Evolutionary conservation across 1,140 invertebrate genomes (phyloP), one percentile per base, ranked within the genome.

Genomic region (Solenopsis invicta): DNA sequence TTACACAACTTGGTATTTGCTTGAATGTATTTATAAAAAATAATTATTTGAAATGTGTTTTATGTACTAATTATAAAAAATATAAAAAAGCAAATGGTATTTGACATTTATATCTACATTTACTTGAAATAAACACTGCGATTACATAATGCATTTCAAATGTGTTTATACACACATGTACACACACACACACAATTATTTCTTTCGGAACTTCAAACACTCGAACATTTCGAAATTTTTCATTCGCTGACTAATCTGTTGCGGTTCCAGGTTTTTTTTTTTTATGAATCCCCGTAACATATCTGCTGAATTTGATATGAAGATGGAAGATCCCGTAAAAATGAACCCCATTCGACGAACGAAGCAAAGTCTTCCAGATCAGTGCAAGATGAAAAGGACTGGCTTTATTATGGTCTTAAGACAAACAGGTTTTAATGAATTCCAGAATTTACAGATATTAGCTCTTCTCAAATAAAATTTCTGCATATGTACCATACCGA

Each of bases 341-440:
- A 87, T 85, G 52, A 50, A 85, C 64, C 13, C 16, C 45, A 76
- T 59, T 87, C 69, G 24, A 54, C 21, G 52, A 24, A 54, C 52
- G 34, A 59, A 29, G 21, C 67, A 74, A 54, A 41, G 41, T 50
- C 62, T 67, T 76, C 61, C n/a, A 85, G 80, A 75, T 85, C 71
- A 41, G 54, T 71, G 81, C 62, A 61, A 12, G 24, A 66, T 45
- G 78, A 85, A 87, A 67, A 34, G 37, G 62, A 87, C 69, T 69
- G 50, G 24, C 62, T 76, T 85, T 85, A 76, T 87, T 61, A 37
- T 45, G 52, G n/a, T 76, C 45, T 85, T 69, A 52, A 69, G 66
- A 67, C 76, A 4, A 66, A 10, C 41, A 69, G 54, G 50, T 64
- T 54, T 59, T 29, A 21, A 10, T 13, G 4, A 69, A 80, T 71